phyloP scores from a whole-genome alignment of 2,888 invertebrate species.

The Corbicula japonica region DNA sequence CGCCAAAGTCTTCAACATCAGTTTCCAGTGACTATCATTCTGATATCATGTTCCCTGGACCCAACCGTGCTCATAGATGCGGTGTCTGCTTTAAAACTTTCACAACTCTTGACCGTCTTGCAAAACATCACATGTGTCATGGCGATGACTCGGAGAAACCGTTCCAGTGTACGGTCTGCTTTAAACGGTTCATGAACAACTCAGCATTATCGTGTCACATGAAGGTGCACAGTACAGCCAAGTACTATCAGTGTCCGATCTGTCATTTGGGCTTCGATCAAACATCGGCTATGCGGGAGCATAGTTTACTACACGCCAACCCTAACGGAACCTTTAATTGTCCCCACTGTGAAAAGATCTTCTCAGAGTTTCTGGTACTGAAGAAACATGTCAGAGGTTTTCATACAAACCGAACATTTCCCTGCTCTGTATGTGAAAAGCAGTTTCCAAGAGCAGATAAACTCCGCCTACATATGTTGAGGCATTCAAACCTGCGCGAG shows the following conservation, averaged over 20 bases:
- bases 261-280: conserved; percentile 90
- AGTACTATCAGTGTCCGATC: conserved; percentile 91
- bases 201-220: conserved; percentile 91
- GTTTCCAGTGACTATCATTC: conserved; percentile 14
- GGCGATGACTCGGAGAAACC: conserved; percentile 90
- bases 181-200: conserved; percentile 89
- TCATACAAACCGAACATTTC: conserved; percentile 90
- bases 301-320: conserved; percentile 89
- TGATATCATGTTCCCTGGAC: conserved; percentile 75
- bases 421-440: conserved; percentile 91
- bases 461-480: conserved; percentile 91
- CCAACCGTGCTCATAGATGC: conserved; percentile 89
- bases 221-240: conserved; percentile 90
- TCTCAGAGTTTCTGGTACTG: conserved; percentile 90
- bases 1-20: conserved; percentile 49
- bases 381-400: conserved; percentile 92
- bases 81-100: conserved; percentile 90
- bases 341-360: conserved; percentile 90
- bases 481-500: conserved; percentile 90
- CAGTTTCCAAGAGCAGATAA: conserved; percentile 91
- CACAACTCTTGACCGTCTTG: conserved; percentile 89
- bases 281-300: conserved; percentile 88
- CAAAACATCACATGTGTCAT: conserved; percentile 90
- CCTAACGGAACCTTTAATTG: conserved; percentile 90
- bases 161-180: conserved; percentile 88